Base-by-base conservation (phyloP, 2,797 vertebrate species). In the Sebastes kiyomatsui region DNA sequence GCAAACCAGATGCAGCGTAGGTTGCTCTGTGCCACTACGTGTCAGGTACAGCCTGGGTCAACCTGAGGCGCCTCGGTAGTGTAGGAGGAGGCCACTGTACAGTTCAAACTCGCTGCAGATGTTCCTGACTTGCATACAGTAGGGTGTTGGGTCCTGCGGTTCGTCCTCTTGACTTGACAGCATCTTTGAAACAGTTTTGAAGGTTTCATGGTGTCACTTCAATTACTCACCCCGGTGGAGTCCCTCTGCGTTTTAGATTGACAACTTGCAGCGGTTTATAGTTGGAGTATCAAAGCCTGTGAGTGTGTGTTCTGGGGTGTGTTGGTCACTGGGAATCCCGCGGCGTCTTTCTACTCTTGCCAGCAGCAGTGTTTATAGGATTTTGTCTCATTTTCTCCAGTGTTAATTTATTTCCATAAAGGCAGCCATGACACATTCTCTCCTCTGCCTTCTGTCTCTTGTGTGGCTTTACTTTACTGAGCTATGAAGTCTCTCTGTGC, bases 341-440 rank as follows among this genome's bases (percentile, higher is more conserved):
- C 55, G 66, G 76, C 82, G 88, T 83, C 92, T 94, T 94, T 95
- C 84, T 92, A 90, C 88, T 84, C 82, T 18, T 87, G 92, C 94
- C 94, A 95, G 93, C 80, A 81, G 80, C 88, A 87, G 90, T 93
- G 94, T 95, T 95, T 95, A 94, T 93, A 89, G 93, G 90, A 93
- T 93, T 93, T 93, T 90, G 89, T 88, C 92, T 94, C 92, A 92
- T 94, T 94, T 92, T 95, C 94, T 92, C 93, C 93, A 91, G 93
- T 86, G 91, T 93, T 94, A 95, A 95, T 94, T 92, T 92, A 88
- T 95, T 95, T 94, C 94, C 92, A 94, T 92, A 90, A 92, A 93
- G 83, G 82, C 91, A 91, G 90, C 90, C 90, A 91, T 95, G 93
- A 94, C 94, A 94, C 93, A 93, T 94, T 93, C 90, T 94, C 92